Evolutionary conservation across 2,113 vertebrate genomes (phyloP).

Genomic region (Xiphorhynchus elegans): DNA sequence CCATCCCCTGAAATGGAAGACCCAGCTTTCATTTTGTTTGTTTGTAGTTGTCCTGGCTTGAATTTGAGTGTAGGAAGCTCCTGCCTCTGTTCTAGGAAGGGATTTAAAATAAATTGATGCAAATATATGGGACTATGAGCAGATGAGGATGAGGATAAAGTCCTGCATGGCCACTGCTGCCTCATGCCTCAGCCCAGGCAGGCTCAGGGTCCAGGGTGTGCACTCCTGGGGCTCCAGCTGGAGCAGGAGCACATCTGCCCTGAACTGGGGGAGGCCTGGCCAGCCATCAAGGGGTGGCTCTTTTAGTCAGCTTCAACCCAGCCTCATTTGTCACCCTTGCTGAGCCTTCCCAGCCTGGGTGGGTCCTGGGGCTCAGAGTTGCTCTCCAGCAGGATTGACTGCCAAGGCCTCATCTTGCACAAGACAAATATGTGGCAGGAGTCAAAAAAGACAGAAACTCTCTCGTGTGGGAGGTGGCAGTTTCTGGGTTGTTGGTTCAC

Average conservation of each 20-base stretch:
- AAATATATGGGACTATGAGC: neutral
- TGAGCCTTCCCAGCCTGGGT: neutral
- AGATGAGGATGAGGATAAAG: neutral
- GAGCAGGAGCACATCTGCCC: accelerated
- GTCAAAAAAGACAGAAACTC: neutral
- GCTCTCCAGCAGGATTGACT: neutral
- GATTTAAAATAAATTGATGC: neutral
- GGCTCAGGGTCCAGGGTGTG: neutral
- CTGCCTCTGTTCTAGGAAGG: neutral
- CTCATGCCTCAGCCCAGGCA: neutral
- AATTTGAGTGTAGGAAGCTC: neutral
- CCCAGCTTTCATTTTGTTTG: neutral
- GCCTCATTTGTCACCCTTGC: neutral
- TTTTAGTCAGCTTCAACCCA: neutral
- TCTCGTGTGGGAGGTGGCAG: neutral
- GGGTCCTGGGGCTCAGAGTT: neutral
- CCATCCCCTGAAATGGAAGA: neutral
- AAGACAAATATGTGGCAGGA: neutral
- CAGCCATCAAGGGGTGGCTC: accelerated
- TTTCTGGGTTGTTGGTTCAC: neutral
- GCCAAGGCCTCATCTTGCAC: neutral
- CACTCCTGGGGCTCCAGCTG: neutral
- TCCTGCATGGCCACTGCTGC: neutral
- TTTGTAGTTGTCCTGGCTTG: neutral
- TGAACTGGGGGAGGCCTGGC: neutral